Evolutionary conservation across 2,113 vertebrate species (phyloP).

Genomic region (Brevimyrus niger): DNA sequence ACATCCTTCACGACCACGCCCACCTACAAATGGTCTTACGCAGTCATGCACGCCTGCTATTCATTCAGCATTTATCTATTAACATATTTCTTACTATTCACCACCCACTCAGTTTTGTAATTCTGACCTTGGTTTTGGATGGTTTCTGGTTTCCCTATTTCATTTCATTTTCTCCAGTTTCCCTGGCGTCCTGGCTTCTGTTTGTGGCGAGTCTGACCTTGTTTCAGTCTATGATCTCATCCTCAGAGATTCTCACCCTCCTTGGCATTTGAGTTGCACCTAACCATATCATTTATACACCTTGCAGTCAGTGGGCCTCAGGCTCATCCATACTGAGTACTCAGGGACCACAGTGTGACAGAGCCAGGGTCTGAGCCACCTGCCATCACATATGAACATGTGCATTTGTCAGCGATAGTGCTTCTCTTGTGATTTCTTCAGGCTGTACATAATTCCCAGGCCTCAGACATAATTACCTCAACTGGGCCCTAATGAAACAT

Average conservation of each 20-base stretch:
- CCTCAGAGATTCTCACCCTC: not conserved
- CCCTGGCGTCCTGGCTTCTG: not conserved
- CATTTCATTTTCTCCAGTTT: not conserved
- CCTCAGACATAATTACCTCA: not conserved
- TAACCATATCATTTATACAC: not conserved
- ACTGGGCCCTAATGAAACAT: not conserved
- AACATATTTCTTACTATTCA: not conserved
- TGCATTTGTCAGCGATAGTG: not conserved
- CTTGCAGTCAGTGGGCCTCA: not conserved
- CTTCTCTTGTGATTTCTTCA: not conserved
- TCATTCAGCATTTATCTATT: not conserved
- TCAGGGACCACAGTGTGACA: not conserved
- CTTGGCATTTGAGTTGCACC: not conserved
- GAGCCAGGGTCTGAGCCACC: not conserved
- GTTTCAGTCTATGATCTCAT: not conserved
- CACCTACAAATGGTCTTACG: not conserved
- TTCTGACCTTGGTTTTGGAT: not conserved
- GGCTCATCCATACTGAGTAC: not conserved
- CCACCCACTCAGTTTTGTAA: not conserved
- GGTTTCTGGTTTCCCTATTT: not conserved
- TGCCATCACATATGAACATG: not conserved
- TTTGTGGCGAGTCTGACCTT: not conserved
- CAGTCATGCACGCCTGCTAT: not conserved
- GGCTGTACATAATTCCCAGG: not conserved
- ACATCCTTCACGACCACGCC: not conserved